These are phyloP conservation scores for Athalia circularis DNA, from an alignment of 2,888 invertebrate genomes.

Conservation along the genomic window DNA sequence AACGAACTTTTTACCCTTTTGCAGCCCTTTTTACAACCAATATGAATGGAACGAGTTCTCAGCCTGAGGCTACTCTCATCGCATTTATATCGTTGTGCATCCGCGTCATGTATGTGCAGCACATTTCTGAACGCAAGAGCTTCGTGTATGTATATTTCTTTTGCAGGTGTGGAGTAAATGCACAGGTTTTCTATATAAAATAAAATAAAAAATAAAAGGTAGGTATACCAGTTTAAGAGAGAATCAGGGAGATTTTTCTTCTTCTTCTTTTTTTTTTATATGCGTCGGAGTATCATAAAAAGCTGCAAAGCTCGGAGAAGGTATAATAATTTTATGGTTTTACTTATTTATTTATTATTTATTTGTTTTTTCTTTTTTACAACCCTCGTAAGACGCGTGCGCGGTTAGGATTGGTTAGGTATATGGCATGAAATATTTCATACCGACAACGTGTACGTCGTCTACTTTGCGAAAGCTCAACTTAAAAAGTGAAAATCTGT, in stretches of 20 bases:
- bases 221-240: conserved; percentile 17
- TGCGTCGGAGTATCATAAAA: neutral
- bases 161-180: neutral
- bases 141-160: neutral
- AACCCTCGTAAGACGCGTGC: neutral
- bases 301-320: conserved; percentile 21
- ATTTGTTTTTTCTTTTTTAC: neutral
- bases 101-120: neutral
- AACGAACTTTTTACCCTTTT: conserved; percentile 12
- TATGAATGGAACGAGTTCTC: conserved; percentile 40
- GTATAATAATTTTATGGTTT: conserved; percentile 36
- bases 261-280: no score
- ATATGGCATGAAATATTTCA: no score
- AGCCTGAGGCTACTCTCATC: neutral
- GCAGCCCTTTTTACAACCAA: conserved; percentile 42
- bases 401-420: no score
- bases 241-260: neutral
- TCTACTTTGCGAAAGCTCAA: no score
- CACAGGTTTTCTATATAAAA: neutral
- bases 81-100: neutral
- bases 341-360: no score
- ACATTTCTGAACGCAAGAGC: neutral
- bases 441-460: no score
- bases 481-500: no score
- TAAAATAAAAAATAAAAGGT: neutral